A percentile compares a stretch with the other conserved stretches of the same genome.
Conservation (phyloP, 2,113 vertebrate species). For the Conger conger region DNA sequence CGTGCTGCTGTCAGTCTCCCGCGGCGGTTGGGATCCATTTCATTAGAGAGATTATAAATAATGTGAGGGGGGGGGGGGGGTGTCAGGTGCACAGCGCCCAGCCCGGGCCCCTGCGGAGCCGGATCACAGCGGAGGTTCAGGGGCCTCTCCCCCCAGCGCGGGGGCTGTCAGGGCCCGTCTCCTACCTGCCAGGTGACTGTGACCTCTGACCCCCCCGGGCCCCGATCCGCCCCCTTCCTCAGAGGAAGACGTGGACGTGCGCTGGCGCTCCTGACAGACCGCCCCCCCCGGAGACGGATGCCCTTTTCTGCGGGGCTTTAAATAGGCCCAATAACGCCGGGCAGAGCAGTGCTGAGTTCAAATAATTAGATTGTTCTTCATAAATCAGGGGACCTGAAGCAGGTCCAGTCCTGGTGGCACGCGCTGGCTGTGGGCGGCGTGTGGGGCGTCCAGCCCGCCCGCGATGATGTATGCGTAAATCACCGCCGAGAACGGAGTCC, state of each 20-base stretch:
- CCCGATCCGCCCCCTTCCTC: neutral
- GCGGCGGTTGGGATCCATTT: neutral
- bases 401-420: neutral
- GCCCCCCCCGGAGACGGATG: neutral
- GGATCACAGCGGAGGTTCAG: neutral
- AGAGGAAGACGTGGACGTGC: neutral
- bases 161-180: neutral
- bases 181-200: neutral
- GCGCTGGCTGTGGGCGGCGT: neutral
- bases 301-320: slow-evolving; percentile 24
- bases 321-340: slow-evolving; percentile 20
- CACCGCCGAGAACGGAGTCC: slow-evolving; percentile 24
- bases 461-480: slow-evolving; percentile 33
- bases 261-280: neutral
- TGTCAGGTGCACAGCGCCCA: slow-evolving; percentile 7
- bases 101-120: neutral
- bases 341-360: slow-evolving; percentile 10
- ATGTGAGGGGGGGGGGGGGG: neutral
- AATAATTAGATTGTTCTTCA: slow-evolving; percentile 37
- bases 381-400: slow-evolving; percentile 29
- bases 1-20: neutral
- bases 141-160: neutral
- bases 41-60: slow-evolving; percentile 14
- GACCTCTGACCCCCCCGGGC: neutral
- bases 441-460: neutral